These are phyloP conservation scores for Pristionchus exspectatus DNA, from an alignment of 2,888 invertebrate genomes.

Conservation along the genomic window DNA sequence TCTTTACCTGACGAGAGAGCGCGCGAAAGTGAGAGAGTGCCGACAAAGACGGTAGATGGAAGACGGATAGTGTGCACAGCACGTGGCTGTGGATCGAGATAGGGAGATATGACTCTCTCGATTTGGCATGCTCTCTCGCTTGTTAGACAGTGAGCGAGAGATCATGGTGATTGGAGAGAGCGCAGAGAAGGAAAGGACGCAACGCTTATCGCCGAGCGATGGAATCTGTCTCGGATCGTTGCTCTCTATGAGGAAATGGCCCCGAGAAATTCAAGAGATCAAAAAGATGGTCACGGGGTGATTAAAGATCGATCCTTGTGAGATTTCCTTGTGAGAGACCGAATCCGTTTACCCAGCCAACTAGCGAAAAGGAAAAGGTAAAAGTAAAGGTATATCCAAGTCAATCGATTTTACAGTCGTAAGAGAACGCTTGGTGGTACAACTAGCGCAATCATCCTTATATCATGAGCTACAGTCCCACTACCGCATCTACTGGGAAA, in stretches of 20 bases:
- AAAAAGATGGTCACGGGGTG: neutral
- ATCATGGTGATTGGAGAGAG: neutral
- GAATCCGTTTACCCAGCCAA: too few relatives aligned
- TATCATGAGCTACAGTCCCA: too few relatives aligned
- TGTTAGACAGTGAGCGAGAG: neutral
- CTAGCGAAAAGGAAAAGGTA: too few relatives aligned
- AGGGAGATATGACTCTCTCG: neutral
- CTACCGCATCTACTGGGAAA: too few relatives aligned
- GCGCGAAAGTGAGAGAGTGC: neutral
- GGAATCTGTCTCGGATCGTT: neutral
- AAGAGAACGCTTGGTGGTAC: too few relatives aligned
- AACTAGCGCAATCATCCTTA: too few relatives aligned
- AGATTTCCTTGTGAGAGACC: too few relatives aligned
- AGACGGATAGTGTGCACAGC: neutral
- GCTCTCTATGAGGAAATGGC: neutral
- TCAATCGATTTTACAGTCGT: too few relatives aligned
- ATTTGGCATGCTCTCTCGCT: neutral
- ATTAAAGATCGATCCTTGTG: neutral
- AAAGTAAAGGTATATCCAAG: too few relatives aligned
- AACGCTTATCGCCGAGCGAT: neutral
- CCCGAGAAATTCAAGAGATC: neutral
- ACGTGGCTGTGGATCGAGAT: neutral
- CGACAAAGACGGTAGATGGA: neutral
- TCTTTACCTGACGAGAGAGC: too few relatives aligned
- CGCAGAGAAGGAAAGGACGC: neutral